phyloP scores from a whole-genome alignment of 1,140 invertebrate species.

The Pseudachorutes palmiensis region DNA sequence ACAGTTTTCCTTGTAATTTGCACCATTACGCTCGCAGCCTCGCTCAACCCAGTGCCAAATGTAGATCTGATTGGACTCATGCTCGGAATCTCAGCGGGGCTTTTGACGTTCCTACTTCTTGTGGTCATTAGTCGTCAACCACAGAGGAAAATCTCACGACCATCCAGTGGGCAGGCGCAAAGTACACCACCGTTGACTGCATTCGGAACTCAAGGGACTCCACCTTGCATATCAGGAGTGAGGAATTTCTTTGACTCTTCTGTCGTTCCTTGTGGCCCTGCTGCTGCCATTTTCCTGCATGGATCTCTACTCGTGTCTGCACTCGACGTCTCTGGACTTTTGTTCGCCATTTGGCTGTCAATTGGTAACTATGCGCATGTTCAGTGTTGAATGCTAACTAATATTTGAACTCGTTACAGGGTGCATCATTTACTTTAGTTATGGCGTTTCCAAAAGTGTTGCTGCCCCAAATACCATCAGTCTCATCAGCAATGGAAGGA shows the following conservation, averaged over 20 bases:
- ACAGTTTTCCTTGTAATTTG: constrained; percentile 29
- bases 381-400: neutral
- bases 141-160: constrained; percentile 23
- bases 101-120: constrained; percentile 35
- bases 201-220: neutral
- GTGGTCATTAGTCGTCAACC: constrained; percentile 37
- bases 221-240: neutral
- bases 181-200: neutral
- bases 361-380: constrained; percentile 20
- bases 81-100: constrained; percentile 32
- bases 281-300: constrained; percentile 31
- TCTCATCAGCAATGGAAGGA: neutral
- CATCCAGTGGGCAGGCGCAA: neutral
- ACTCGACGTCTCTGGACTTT: constrained; percentile 26
- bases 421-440: constrained; percentile 34
- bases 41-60: constrained; percentile 24
- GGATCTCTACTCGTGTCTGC: constrained; percentile 29
- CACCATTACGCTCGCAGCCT: constrained; percentile 29
- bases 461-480: constrained; percentile 23
- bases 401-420: constrained; percentile 15
- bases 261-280: constrained; percentile 33
- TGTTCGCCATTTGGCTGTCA: constrained; percentile 33
- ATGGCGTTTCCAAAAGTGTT: constrained; percentile 28
- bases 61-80: constrained; percentile 32
- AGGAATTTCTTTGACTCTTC: constrained; percentile 28